Evolutionary conservation across 2,888 invertebrate genomes (phyloP).

Genomic region (Polyommatus icarus): DNA sequence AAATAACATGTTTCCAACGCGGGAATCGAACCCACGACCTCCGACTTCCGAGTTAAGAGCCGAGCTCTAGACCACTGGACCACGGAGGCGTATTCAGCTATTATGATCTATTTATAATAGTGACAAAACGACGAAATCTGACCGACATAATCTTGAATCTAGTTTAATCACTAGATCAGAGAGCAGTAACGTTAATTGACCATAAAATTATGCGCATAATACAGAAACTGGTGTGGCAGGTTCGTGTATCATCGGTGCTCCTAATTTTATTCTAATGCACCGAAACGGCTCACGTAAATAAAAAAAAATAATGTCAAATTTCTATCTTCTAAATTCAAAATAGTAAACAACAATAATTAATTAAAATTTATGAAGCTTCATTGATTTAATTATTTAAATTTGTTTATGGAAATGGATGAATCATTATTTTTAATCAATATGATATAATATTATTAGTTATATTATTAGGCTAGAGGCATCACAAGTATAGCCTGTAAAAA

Average conservation of each 20-base stretch:
- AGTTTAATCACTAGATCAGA: not conserved
- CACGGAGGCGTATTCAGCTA: no score
- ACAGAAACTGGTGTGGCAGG: not conserved
- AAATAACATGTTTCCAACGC: no score
- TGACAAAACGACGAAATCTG: not conserved
- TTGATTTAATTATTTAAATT: not conserved
- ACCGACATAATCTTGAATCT: constrained; percentile 8
- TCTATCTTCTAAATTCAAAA: not conserved
- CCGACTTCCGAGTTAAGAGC: no score
- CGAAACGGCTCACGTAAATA: not conserved
- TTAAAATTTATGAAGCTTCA: no score
- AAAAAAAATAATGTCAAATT: not conserved
- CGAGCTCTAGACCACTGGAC: no score
- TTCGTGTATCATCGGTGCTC: not conserved
- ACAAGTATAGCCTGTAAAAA: no score
- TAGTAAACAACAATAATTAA: no score
- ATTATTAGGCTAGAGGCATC: no score
- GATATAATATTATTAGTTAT: no score
- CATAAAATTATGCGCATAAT: constrained; percentile 17
- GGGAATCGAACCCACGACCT: no score
- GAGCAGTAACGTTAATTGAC: constrained; percentile 2
- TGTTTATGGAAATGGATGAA: not conserved
- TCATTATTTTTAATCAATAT: no score
- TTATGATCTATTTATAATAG: not conserved
- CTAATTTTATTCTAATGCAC: constrained; percentile 5